Evolutionary conservation across 2,113 vertebrate genomes (phyloP), one percentile per base, ranked within the genome.

Genomic region (Lamprologus speciosus): DNA sequence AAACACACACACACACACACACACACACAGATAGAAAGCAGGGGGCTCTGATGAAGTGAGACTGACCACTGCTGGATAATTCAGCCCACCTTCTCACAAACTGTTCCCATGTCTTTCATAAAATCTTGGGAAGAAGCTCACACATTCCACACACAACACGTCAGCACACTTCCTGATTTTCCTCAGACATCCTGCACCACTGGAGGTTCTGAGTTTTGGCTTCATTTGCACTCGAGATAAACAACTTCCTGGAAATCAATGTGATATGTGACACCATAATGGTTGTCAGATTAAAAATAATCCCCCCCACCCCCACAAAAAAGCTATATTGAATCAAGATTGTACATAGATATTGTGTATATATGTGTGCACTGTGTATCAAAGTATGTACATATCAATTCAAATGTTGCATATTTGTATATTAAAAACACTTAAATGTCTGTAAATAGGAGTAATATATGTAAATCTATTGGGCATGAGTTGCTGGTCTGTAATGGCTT

Each of bases 371-470:
- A 57, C 60, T 57, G n/a, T 81, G 35, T 45, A 68, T 60, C 57
- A 21, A 31, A 70, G 9, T 57, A 65, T 81, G 35, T 68, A n/a
- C 16, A 19, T 83, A 70, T 91, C 6, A 63, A 58, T 84, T 31
- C 6, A 26, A 54, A 7, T 88, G 58, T 54, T 42, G 16, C 83
- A 80, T 86, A 89, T 89, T 68, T 95, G 88, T 89, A 91, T 53
- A 93, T 91, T 91, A 85, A 84, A 85, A 11, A 12, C 51, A 85
- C 50, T 58, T 83, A 12, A 87, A 58, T 81, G 81, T 90, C 42
- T 94, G 94, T 95, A 94, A 85, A 93, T 91, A 92, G 4, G 31
- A 90, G 16, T 89, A 88, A 94, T 93, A 90, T 93, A 93, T 95
- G 85, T 93, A 91, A 90, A 91, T 92, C 7, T 88, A 63, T 83